Base-by-base conservation (phyloP, 2,113 vertebrate genomes). In the Calidris pugnax region DNA sequence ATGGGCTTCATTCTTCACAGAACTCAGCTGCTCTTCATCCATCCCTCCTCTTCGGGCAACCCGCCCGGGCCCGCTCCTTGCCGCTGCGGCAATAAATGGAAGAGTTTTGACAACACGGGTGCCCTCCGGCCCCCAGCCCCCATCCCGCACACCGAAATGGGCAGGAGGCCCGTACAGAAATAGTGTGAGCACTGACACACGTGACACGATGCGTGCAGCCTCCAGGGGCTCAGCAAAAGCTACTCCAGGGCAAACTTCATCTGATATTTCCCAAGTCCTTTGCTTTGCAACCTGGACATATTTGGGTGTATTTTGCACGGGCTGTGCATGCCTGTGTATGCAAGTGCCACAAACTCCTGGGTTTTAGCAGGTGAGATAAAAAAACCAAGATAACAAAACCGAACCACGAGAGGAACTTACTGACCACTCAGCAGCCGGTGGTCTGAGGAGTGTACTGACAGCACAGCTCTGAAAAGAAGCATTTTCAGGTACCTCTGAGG, bases 281-380 rank as follows among this genome's bases (percentile, higher is more conserved):
- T 23, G 13, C 69, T 66, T 23, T 16, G 68, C 7, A 28, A 26
- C 41, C 21, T 16, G 50, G 30, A 23, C 0, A 1, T 20, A 1
- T 10, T 19, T 22, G 2, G 35, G 23, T 17, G 1, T 2, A 3
- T 27, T 84, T 35, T 10, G 16, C 24, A 0, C 0, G 39, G 10
- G n/a, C 23, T 64, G 37, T 21, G 0, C 5, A 2, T 2, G 33
- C 37, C 8, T 14, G 51, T 53, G 26, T 17, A 28, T 15, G n/a
- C 47, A 2, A 20, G 18, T 9, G 45, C 56, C 3, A 2, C 50
- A 14, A 4, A 21, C 50, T 9, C 37, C 11, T 2, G 0, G 12
- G 1, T 14, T 55, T 39, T 13, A 32, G 37, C 37, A 32, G 8
- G 47, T 9, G 28, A 80, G 27, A 30, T 6, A 15, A 35, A 69